Evolutionary conservation across 2,113 vertebrate genomes (phyloP).

Genomic region (Eupsittula cactorum): DNA sequence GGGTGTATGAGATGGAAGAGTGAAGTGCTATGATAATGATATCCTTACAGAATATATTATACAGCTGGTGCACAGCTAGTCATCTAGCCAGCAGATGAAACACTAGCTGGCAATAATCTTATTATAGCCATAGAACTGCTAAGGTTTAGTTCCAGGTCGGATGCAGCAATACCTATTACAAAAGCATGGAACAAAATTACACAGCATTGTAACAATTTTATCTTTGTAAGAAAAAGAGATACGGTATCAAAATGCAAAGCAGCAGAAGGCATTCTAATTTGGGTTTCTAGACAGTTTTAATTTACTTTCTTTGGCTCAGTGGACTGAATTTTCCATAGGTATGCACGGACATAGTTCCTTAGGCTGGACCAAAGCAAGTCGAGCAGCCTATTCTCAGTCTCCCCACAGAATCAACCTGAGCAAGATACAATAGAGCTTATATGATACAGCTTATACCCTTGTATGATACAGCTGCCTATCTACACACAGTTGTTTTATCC

Average conservation of each 20-base stretch:
- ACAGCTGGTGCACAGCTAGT: conserved; percentile 57
- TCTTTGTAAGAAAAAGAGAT: background rate
- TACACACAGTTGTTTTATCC: background rate
- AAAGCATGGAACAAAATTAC: conserved; percentile 2
- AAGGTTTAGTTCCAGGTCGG: conserved; percentile 10
- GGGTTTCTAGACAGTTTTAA: background rate
- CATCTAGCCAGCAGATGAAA: conserved; percentile 52
- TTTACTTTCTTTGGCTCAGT: background rate
- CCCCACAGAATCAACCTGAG: background rate
- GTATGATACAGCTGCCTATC: background rate
- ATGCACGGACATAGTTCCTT: background rate
- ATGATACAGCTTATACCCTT: background rate
- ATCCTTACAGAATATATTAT: conserved; percentile 39
- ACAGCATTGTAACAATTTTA: background rate
- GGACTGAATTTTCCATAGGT: background rate
- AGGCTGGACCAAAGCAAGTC: background rate
- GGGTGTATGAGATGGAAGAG: conserved; percentile 43
- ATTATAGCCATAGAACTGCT: background rate
- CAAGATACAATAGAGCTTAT: background rate
- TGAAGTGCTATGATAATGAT: conserved; percentile 41
- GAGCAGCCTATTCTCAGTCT: background rate
- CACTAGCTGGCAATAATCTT: conserved; percentile 41
- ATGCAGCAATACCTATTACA: background rate
- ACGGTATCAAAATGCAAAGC: background rate
- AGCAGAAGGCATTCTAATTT: background rate